Evolutionary conservation across 1,140 invertebrate species (phyloP), one percentile per base, ranked within the genome.

Genomic region (Drosophila mojavensis): DNA sequence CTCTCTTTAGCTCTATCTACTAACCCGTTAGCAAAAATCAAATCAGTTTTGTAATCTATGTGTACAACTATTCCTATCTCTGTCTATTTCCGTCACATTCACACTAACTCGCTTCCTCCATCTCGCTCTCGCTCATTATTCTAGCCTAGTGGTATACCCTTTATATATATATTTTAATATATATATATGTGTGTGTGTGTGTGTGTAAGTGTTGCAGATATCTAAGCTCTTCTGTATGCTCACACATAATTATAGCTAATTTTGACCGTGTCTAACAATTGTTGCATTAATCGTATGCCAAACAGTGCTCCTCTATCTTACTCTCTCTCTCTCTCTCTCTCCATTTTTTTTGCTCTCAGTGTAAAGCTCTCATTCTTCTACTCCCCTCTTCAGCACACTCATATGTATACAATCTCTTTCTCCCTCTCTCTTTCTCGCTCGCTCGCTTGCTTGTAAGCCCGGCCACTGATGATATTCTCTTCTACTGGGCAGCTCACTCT

Each of bases 11-110:
- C 28, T 41, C 17, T 17, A 2, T 53, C 33, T 70, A 80, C 77
- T 79, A 75, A 75, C 61, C 61, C 72, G 54, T 75, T 51, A 79
- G 58, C 51, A 68, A 43, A 26, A n/a, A 17, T 55, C 54, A 58
- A 75, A 68, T 26, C 41, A 15, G 3, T 28, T 58, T n/a, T 71
- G 53, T 65, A 71, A 61, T 71, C 24, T 51, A 53, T 71, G 53
- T 63, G 33, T 47, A 15, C 54, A 36, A 26, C 33, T 53, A n/a
- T 20, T 4, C 39, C 39, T 47, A 3, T 55, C 28, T 62, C 51
- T 54, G 28, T 47, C 15, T 47, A 9, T 47, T 47, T 3, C 43
- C 33, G 33, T 36, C 33, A 36, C 33, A 36, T 36, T 36, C 9
- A 36, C 33, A 36, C 33, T 36, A 36, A 51, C 26, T 39, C 17